Base-by-base conservation (phyloP, 2,113 vertebrate genomes). In the Glareola pratincola region DNA sequence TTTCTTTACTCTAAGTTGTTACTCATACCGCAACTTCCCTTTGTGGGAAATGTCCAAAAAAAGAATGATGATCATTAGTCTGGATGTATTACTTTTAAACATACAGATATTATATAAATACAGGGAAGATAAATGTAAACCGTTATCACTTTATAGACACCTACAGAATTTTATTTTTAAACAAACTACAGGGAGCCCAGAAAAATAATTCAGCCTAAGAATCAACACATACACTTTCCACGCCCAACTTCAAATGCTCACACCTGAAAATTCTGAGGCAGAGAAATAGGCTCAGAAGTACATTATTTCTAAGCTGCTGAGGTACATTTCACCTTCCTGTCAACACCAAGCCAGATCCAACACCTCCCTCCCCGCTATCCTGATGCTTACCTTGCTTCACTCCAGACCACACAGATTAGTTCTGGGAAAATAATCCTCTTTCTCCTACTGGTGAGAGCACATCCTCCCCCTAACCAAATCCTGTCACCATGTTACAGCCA, bases 351-450 rank as follows among this genome's bases (percentile, higher is more conserved):
- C 8, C 82, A 92, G 62, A 69, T 12, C 4, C 3, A 91, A 91
- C 18, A 66, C 8, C 43, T 85, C 54, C 47, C 47, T 32, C 63
- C 60, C 51, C 51, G 18, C 37, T 76, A 29, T 73, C 71, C 82
- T 23, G 26, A 67, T 43, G 71, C 51, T 95, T 82, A 77, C 88
- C 63, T 91, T 86, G 62, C 67, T 74, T 91, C 36, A 81, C 39
- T 93, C 51, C 56, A 60, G n/a, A 84, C 68, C 51, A 88, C 32
- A 63, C 6, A 60, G 64, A 86, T 90, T 77, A 92, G 26, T 86
- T 90, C 92, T 80, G 43, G 64, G 36, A 93, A 96, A 91, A 84
- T 51, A 88, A 92, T 79, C 63, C 86, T 75, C 79, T 77, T 63
- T 56, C 43, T 71, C 59, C 75, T 80, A 29, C 41, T 53, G 39